phyloP scores from a whole-genome alignment of 1,140 invertebrate genomes.

The Drosophila gunungcola region DNA sequence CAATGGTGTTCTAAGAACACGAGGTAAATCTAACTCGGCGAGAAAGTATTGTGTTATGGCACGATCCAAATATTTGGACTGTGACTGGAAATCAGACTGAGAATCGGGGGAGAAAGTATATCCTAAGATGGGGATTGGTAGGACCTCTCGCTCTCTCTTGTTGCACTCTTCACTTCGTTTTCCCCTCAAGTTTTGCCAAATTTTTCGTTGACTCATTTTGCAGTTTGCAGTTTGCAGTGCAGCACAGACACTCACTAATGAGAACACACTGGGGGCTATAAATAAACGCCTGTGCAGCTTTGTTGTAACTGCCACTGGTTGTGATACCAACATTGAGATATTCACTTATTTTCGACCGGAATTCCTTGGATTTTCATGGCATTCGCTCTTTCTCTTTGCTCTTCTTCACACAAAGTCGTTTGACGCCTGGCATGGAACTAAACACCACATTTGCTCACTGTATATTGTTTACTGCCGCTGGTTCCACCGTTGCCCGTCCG shows the following conservation, averaged over 20 bases:
- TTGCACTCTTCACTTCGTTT: background rate
- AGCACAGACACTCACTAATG: conserved; percentile 3
- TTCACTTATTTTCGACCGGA: background rate
- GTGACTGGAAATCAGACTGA: background rate
- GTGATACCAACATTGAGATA: conserved; percentile 19
- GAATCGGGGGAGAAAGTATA: background rate
- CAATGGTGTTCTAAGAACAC: conserved; percentile 24
- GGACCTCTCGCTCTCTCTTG: background rate
- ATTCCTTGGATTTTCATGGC: conserved; percentile 1
- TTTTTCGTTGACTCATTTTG: background rate
- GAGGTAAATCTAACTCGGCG: conserved; percentile 16
- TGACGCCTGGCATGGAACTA: conserved; percentile 13
- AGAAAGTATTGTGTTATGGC: conserved; percentile 19
- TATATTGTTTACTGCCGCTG: conserved; percentile 54
- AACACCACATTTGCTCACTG: conserved; percentile 30
- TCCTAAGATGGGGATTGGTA: background rate
- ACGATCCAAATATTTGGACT: background rate
- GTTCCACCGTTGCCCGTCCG: conserved; percentile 19
- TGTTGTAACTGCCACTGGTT: conserved; percentile 8
- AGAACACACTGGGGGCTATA: conserved; percentile 30
- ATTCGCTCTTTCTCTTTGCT: background rate
- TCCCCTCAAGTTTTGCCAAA: background rate
- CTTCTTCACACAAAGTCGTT: conserved; percentile 2
- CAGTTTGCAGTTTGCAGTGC: conserved; percentile 2
- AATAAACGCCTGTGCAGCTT: conserved; percentile 16